phyloP scores from a whole-genome alignment of 2,888 invertebrate genomes.

The Cantharis lateralis region DNA sequence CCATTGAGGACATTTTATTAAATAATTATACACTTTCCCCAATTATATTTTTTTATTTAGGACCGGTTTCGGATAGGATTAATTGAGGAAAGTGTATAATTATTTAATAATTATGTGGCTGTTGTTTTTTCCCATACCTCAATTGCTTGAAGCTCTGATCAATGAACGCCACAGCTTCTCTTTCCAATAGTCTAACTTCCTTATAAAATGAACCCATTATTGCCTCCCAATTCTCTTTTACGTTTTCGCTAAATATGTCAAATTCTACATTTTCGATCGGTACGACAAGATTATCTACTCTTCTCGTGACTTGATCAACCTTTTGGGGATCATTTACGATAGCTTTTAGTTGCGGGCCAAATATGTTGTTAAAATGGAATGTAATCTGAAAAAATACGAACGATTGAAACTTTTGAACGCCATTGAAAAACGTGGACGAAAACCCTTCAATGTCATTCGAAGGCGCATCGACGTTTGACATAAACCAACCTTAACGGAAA shows the following conservation, averaged over 20 bases:
- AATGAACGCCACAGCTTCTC: slow-evolving; percentile 82
- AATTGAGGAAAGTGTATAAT: too few relatives aligned
- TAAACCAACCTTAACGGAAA: too few relatives aligned
- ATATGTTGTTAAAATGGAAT: slow-evolving; percentile 87
- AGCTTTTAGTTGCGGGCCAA: slow-evolving; percentile 83
- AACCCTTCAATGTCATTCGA: too few relatives aligned
- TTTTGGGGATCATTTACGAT: slow-evolving; percentile 86
- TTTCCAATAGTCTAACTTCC: slow-evolving; percentile 75
- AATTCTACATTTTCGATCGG: slow-evolving; percentile 81
- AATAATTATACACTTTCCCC: too few relatives aligned
- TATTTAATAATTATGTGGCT: not conserved
- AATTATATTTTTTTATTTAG: too few relatives aligned
- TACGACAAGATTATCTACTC: slow-evolving; percentile 75
- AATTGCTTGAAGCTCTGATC: slow-evolving; percentile 83
- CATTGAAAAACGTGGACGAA: too few relatives aligned
- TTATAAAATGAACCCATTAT: slow-evolving; percentile 77
- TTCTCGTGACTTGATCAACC: slow-evolving; percentile 82
- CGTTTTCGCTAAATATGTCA: slow-evolving; percentile 78
- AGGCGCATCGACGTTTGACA: too few relatives aligned
- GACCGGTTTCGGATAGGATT: too few relatives aligned
- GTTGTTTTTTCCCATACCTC: slow-evolving; percentile 53
- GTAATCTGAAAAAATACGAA: slow-evolving; percentile 62
- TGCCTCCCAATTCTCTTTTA: slow-evolving; percentile 85
- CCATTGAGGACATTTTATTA: too few relatives aligned
- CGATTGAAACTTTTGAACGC: not conserved